Percentiles rank a stretch among this genome's conserved stretches.
Evolutionary conservation across 2,113 vertebrate genomes (phyloP).

Genomic region (Tetrao urogallus): DNA sequence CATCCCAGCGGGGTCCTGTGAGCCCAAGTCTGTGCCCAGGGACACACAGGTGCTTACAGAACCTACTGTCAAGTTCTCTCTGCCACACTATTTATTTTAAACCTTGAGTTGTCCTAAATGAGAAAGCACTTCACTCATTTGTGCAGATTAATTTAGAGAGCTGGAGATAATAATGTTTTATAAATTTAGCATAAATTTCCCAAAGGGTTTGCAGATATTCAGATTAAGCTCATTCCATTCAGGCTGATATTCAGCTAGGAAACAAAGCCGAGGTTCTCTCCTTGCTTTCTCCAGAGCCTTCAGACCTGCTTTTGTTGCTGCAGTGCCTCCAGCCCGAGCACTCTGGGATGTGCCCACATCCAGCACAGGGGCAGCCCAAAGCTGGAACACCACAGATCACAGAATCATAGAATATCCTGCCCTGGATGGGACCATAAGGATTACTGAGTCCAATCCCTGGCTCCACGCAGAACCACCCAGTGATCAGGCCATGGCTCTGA

Average conservation of each 20-base stretch:
- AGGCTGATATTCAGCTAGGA: neutral
- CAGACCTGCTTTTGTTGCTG: no score
- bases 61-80: fast-evolving
- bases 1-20: fast-evolving
- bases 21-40: neutral
- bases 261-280: neutral
- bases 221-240: neutral
- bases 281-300: no score
- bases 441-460: no score
- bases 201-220: neutral
- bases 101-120: neutral
- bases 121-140: neutral
- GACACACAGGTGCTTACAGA: fast-evolving
- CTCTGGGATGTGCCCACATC: no score
- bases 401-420: no score
- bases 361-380: neutral
- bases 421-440: neutral
- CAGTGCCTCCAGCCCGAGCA: no score
- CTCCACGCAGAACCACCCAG: no score
- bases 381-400: fast-evolving
- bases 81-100: neutral
- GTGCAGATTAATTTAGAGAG: slow-evolving; percentile 9
- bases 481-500: no score
- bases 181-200: neutral
- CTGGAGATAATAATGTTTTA: neutral